Base-by-base conservation (phyloP, 2,888 invertebrate genomes). In the Anthophora plumipes region DNA sequence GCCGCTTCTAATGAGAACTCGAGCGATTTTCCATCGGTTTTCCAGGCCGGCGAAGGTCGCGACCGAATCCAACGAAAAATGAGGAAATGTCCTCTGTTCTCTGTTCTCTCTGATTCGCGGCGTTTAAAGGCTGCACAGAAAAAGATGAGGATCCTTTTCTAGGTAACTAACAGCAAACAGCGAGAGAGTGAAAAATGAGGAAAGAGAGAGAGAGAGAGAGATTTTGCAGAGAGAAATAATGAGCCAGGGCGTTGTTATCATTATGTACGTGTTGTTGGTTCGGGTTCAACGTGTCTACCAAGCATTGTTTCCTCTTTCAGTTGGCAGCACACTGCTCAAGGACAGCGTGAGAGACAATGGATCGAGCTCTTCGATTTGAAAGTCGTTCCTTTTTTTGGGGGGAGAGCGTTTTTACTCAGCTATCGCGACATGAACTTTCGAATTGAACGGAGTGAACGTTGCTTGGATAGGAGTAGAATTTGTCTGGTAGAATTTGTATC, bases 1-100 rank as follows among this genome's bases (percentile, higher is more conserved):
- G 92, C 87, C 90, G 81, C 41, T 85, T 85, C 87, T 91, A 91
- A 91, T 90, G 91, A 92, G 91, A 90, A 89, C 89, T 89, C 88
- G 88, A 90, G 88, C 87, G 89, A 90, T 91, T 91, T 91, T 90
- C 90, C 86, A 90, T 91, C 89, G 87, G 88, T 89, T 89, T 90
- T 88, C 85, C 88, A 86, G 79, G 83, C 70, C 50, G 79, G 69
- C 86, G 88, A 90, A 91, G 90, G 89, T 89, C 89, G 88, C 86
- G 89, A 88, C 85, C 89, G 84, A 90, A 88, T 85, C 89, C 1
- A 31, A 86, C 83, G 54, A 75, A 86, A 88, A 88, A 85, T 72
- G 83, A 82, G 85, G 79, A 79, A 82, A 78, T 69, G 70, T 43
- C 80, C 75, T 79, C 82, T 78, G 80, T 82, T 80, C 4, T 72